Evolutionary conservation across 2,113 vertebrate species (phyloP), one percentile per base, ranked within the genome.

Genomic region (Cheilinus undulatus): DNA sequence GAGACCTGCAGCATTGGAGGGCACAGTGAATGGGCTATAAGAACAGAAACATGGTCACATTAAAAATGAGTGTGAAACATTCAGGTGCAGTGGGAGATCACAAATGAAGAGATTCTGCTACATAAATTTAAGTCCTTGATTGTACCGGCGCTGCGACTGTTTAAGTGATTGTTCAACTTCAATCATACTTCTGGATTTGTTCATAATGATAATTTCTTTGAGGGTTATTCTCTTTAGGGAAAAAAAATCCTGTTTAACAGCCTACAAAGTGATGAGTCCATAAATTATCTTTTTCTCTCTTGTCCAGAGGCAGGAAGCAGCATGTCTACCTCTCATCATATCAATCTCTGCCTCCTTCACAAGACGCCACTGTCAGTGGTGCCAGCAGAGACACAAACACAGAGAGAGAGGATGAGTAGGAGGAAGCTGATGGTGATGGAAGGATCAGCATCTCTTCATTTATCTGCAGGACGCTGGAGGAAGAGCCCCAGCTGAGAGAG

Each of bases 331-430:
- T 86, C 70, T 84, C 82, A 76, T 86, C 80, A 80, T 85, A 90
- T 91, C 91, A 86, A 84, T 91, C 89, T 88, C 68, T 73, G 69
- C 63, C 62, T 89, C 80, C 66, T 86, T 79, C 80, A 84, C 83
- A 80, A 89, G 74, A 81, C 57, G 59, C 74, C 65, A 60, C 83
- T 54, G 82, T 86, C 84, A 59, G 80, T 69, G 69, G 78, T 80
- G 80, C 84, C 85, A 87, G 77, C 69, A 81, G 84, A 90, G 87
- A 88, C 78, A 82, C 82, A 82, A 88, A 89, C 81, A 84, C 65
- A 67, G 74, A 71, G 74, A 89, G 86, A 48, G 84, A 89, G 85
- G 89, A 85, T 89, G 88, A 91, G 89, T 87, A 89, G 83, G 86
- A 66, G 86, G 76, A 73, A 73, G 73, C 80, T 69, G 85, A 84